Conservation (phyloP, 2,888 invertebrate species). For the Cantharis flavilabris region DNA sequence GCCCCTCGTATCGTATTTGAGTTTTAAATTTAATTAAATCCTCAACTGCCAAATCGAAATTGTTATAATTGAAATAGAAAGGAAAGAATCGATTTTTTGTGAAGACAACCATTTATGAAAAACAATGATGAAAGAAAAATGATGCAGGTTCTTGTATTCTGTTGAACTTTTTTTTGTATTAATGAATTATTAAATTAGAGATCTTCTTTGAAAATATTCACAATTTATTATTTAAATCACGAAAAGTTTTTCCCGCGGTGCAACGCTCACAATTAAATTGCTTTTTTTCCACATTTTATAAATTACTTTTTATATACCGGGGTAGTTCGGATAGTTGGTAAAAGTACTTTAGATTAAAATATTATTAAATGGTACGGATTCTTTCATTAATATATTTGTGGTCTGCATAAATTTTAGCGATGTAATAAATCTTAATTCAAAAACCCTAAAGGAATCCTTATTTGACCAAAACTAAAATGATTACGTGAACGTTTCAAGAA, state of each 20-base stretch:
- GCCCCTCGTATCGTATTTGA: neutral
- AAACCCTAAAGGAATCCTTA: neutral
- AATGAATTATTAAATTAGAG: neutral
- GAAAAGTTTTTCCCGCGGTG: neutral
- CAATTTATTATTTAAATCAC: neutral
- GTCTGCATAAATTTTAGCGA: neutral
- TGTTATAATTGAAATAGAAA: neutral
- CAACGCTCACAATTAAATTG: neutral
- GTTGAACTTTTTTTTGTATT: neutral
- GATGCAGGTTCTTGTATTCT: neutral
- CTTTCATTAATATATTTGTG: neutral
- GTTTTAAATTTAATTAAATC: neutral
- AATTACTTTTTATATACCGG: neutral
- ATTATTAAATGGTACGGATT: neutral
- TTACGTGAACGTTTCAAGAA: neutral
- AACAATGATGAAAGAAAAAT: neutral
- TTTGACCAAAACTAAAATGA: neutral
- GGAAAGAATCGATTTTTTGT: neutral
- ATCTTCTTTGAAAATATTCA: neutral
- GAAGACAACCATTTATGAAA: neutral
- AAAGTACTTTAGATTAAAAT: no score
- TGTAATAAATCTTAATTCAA: neutral
- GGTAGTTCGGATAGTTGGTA: neutral
- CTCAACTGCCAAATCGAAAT: no score
- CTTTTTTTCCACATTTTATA: neutral